Conservation (phyloP, 2,888 invertebrate genomes). For the Patella ulyssiponensis region DNA sequence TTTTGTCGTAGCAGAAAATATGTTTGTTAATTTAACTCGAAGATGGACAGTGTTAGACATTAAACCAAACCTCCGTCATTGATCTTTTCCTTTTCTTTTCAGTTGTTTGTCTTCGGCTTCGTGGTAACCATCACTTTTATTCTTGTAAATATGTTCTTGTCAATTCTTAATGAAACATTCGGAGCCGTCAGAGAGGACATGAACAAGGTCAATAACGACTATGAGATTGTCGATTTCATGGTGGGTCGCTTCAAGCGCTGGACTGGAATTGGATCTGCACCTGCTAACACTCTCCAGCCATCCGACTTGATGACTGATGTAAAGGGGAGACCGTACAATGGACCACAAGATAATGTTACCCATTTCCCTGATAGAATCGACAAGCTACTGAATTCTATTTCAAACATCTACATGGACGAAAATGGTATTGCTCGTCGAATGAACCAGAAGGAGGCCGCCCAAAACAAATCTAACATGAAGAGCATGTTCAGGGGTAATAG, state of each 20-base stretch:
- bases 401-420: constrained; percentile 67
- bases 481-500: background rate
- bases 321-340: background rate
- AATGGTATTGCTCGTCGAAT: constrained; percentile 16
- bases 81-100: constrained; percentile 11
- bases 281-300: constrained; percentile 33
- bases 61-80: too few species aligned
- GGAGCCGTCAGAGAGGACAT: constrained; percentile 63
- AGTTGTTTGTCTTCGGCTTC: constrained; percentile 67
- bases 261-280: constrained; percentile 51
- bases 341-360: constrained; percentile 46
- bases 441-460: background rate
- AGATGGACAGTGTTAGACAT: too few species aligned
- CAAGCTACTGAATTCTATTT: constrained; percentile 67
- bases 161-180: constrained; percentile 71
- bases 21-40: too few species aligned
- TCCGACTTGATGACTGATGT: background rate
- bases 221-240: constrained; percentile 72
- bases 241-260: constrained; percentile 57
- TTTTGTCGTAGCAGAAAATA: too few species aligned
- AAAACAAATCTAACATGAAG: background rate
- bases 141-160: constrained; percentile 71
- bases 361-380: constrained; percentile 70
- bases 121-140: constrained; percentile 68
- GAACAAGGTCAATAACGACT: constrained; percentile 68